Evolutionary conservation across 1,140 invertebrate genomes (phyloP), one percentile per base, ranked within the genome.

Genomic region (Achatina immaculata): DNA sequence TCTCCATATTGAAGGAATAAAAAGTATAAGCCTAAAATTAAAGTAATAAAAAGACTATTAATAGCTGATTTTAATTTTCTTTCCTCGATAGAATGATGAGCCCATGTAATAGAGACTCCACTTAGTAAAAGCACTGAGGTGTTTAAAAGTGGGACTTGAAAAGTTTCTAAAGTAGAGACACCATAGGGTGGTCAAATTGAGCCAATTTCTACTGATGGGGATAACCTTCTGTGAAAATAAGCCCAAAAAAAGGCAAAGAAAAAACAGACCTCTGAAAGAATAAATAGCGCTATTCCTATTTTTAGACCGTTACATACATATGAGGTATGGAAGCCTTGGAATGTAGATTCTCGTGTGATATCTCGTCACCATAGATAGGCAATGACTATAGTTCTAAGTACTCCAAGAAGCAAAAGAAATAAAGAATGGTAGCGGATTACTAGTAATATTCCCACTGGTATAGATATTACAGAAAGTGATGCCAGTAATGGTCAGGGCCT

Each of bases 331-430:
- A 28, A 48, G 7, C 77, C 58, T 68, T 88, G 93, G 83, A 90
- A 92, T 0, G 93, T 93, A 65, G 83, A 74, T 85, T 90, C 90
- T 48, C 88, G 88, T 69, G 83, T 80, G 0, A 91, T 84, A 87
- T 91, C 93, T 88, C 93, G 93, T 92, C 94, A 94, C 93, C 93
- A 94, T 93, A 94, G 92, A 87, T 86, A 90, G 90, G 92, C 90
- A 81, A 91, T 92, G 87, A 93, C 81, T 86, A 91, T 91, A 82
- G 92, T 78, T 81, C 91, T 83, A 11, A 78, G 9, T 21, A 78
- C 36, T 16, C 77, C 77, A 3, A 78, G 83, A 86, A 19, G 9
- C 6, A 71, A 14, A 7, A 24, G 28, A 40, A 62, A 9, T 42
- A 43, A 4, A 31, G 21, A n/a, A 31, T 62, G 21, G 7, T 28